Percentiles rank a stretch among this genome's conserved stretches.
Conservation (phyloP, 1,140 invertebrate genomes). For the Nasonia longicornis region DNA sequence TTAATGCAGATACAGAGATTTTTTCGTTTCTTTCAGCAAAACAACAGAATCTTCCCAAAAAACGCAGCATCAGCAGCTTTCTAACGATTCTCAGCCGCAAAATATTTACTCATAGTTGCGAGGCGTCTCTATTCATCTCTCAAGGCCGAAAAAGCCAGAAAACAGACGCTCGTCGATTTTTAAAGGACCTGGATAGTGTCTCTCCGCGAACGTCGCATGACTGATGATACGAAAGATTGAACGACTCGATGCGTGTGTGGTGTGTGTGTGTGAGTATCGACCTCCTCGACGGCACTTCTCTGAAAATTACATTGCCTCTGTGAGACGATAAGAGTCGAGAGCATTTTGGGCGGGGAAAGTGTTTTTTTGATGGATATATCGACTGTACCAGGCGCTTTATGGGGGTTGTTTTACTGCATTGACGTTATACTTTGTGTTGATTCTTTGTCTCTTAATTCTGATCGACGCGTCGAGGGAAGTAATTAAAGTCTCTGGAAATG, state of each 20-base stretch:
- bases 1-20: background rate
- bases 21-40: no score
- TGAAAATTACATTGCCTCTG: slow-evolving; percentile 20
- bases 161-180: background rate
- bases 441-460: no score
- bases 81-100: background rate
- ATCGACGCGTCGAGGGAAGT: background rate
- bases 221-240: slow-evolving; percentile 32
- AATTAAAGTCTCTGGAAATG: background rate
- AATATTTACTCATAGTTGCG: no score
- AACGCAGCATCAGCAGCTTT: background rate
- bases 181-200: slow-evolving; percentile 11
- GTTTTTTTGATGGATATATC: background rate
- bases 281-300: background rate
- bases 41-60: no score
- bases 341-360: background rate
- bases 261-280: background rate
- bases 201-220: background rate
- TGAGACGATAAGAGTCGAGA: background rate
- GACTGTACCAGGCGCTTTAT: background rate
- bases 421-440: background rate
- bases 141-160: background rate
- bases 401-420: background rate
- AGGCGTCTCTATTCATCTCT: background rate
- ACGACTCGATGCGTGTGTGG: background rate